These are phyloP conservation scores for Agriotes lineatus DNA, from an alignment of 2,888 invertebrate species.

Conservation along the genomic window DNA sequence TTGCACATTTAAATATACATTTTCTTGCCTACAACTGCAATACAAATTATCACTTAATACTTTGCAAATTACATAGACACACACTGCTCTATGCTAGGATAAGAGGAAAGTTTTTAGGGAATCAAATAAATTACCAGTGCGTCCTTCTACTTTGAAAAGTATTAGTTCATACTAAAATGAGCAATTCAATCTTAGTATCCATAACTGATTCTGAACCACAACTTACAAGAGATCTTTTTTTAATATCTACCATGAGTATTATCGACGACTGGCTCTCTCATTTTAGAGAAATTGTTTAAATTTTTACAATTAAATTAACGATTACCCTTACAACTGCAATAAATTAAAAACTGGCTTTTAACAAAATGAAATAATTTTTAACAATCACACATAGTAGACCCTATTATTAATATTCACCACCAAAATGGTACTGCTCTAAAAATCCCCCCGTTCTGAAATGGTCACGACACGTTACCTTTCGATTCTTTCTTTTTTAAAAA, in stretches of 20 bases:
- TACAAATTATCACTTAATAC: slow-evolving; percentile 40
- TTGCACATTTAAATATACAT: slow-evolving; percentile 67
- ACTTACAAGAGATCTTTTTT: slow-evolving; percentile 62
- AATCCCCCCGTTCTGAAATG: slow-evolving; percentile 59
- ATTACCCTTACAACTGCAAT: slow-evolving; percentile 51
- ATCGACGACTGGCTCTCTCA: slow-evolving; percentile 60
- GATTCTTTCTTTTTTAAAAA: slow-evolving; percentile 62
- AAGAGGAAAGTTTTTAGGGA: neutral
- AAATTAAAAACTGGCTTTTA: slow-evolving; percentile 63
- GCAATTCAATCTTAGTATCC: slow-evolving; percentile 60
- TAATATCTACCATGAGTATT: slow-evolving; percentile 58
- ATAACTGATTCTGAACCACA: slow-evolving; percentile 53
- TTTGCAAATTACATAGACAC: slow-evolving; percentile 38
- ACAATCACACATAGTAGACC: slow-evolving; percentile 63
- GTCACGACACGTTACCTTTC: slow-evolving; percentile 62
- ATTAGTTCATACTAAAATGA: slow-evolving; percentile 54
- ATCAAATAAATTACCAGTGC: slow-evolving; percentile 12
- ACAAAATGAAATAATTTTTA: slow-evolving; percentile 57
- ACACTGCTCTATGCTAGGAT: slow-evolving; percentile 23
- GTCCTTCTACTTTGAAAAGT: slow-evolving; percentile 25
- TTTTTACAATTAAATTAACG: slow-evolving; percentile 33
- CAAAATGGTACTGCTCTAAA: slow-evolving; percentile 63
- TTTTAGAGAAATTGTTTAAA: slow-evolving; percentile 25
- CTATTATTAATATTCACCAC: slow-evolving; percentile 61
- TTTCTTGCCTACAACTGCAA: slow-evolving; percentile 38